A percentile compares a stretch with the other conserved stretches of the same genome.
phyloP scores from a whole-genome alignment of 2,888 invertebrate species.

The Amphipyra berbera region DNA sequence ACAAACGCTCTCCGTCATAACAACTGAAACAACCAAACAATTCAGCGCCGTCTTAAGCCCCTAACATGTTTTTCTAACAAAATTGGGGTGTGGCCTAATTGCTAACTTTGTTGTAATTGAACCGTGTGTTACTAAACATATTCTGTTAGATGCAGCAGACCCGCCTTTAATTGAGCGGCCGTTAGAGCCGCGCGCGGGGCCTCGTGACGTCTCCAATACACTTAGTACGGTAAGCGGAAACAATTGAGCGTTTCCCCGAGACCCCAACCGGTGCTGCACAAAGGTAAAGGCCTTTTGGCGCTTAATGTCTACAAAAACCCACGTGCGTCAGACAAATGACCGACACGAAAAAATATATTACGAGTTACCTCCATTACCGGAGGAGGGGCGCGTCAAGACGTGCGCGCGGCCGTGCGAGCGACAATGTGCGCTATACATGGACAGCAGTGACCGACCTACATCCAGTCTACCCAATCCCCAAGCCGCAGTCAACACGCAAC shows the following conservation, averaged over 20 bases:
- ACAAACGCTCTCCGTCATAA: too few relatives aligned
- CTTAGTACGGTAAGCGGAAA: constrained; percentile 9
- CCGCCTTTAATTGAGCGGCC: too few relatives aligned
- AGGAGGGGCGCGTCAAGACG: constrained; percentile 2
- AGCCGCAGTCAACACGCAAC: background rate
- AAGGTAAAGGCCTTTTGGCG: constrained; percentile 76
- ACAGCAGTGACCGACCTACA: too few relatives aligned
- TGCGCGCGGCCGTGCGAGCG: background rate
- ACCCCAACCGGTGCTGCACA: constrained; percentile 25
- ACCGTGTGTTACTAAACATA: too few relatives aligned
- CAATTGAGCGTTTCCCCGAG: constrained; percentile 9
- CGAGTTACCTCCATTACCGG: constrained; percentile 67
- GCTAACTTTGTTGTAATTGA: too few relatives aligned
- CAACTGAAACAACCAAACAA: too few relatives aligned
- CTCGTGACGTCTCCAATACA: background rate
- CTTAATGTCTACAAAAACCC: constrained; percentile 81
- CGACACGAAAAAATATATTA: constrained; percentile 78
- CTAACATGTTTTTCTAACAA: too few relatives aligned
- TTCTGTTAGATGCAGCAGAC: too few relatives aligned
- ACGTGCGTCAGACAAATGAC: constrained; percentile 81
- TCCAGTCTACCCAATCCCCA: too few relatives aligned
- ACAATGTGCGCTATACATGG: background rate
- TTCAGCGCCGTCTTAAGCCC: too few relatives aligned
- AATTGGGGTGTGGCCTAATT: too few relatives aligned
- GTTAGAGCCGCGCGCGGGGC: too few relatives aligned